Base-by-base conservation (phyloP, 2,888 invertebrate genomes). In the Metopia argyrocephala region DNA sequence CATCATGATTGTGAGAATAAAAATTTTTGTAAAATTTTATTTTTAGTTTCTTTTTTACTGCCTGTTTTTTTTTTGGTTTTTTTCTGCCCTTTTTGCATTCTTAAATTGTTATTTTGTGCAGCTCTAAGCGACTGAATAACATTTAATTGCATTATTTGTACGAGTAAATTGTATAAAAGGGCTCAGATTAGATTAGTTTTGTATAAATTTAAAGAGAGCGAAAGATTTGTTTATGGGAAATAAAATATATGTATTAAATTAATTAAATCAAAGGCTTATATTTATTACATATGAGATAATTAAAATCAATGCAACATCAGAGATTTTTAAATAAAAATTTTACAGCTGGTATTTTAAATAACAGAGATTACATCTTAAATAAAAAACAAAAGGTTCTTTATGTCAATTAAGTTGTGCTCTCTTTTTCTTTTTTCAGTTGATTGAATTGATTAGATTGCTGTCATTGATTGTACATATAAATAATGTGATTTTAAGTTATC, bases 141-240 rank as follows among this genome's bases (percentile, higher is more conserved):
- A 68, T 68, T 68, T 56, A 68, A 57, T 68, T 57, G 45, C 56
- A 46, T 68, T 57, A 68, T 68, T 68, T 68, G 46, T 57, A 12
- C 15, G 15, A 12, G 9, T 38, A 38, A 56, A 57, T 27, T 6
- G 25, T n/a, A n/a, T n/a, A n/a, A n/a, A n/a, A n/a, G n/a, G n/a
- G n/a, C n/a, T n/a, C n/a, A n/a, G n/a, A n/a, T n/a, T n/a, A 12
- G 27, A 28, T 68, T 46, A 46, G 18, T 27, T 48, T 48, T 64
- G 62, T 27, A 2, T 18, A 12, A 64, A 27, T 25, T 45, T 5
- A 3, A 1, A 15, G 38, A 9, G 4, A 15, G 38, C 3, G 6
- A 38, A 38, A 12, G 12, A 38, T 38, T 3, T 38, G 38, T 9
- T 38, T 15, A 0, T 38, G 38, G 12, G 0, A 15, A 12, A 38